Evolutionary conservation across 2,797 vertebrate genomes (phyloP), one percentile per base, ranked within the genome.

Genomic region (Pelodytes ibericus): DNA sequence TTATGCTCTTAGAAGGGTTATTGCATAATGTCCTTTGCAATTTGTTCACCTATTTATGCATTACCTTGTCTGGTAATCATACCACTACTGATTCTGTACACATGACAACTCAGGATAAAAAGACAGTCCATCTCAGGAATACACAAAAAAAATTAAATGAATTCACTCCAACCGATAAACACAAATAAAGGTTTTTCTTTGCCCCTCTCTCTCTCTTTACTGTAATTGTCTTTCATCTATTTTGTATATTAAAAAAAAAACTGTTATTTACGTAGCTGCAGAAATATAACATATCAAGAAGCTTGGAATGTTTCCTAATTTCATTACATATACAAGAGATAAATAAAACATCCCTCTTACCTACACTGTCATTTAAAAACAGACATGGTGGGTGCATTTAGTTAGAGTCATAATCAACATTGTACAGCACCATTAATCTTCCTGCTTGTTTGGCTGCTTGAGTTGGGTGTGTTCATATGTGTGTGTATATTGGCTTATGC

Each of bases 51-150:
- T 79, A 78, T 72, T 71, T 71, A 80, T 82, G 81, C 81, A 77
- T 84, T 6, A 79, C 80, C 83, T 83, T 81, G 81, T 83, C 81
- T 85, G 80, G 87, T 89, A 90, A 91, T 90, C 88, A 87, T 81
- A 80, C 71, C 56, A 84, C 85, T 89, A 85, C 79, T 83, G 86
- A 86, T 83, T 77, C 70, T 57, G 81, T 83, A 88, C 82, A 85
- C 82, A 83, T 44, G 74, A 88, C 85, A 88, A 80, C 66, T 61
- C 80, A 70, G 72, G 68, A 87, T 75, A 82, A 85, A 83, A 89
- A 85, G 64, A 76, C 26, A 9, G n/a, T 56, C 22, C 22, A 56
- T 61, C 81, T 59, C 74, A 69, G 85, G 81, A 81, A 84, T 77
- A 80, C 75, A 83, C 83, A 85, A 72, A 87, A 53, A 24, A 16